Conservation (phyloP, 1,140 invertebrate genomes). For the Polyergus mexicanus region DNA sequence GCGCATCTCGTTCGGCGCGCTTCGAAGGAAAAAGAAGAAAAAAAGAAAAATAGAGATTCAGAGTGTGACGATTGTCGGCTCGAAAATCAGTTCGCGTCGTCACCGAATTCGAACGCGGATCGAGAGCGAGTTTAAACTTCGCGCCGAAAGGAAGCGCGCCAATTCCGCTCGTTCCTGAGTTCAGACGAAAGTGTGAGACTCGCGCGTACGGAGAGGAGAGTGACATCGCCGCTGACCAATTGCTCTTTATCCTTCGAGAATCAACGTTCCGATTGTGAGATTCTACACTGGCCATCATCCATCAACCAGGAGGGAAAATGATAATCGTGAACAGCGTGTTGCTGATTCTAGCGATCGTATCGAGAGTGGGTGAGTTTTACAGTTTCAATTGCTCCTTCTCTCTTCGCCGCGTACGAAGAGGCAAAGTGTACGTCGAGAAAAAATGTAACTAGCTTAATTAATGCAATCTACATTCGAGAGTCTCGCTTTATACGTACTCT, state of each 20-base stretch:
- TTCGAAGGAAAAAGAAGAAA: background rate
- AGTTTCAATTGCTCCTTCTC: background rate
- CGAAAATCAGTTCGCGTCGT: conserved; percentile 32
- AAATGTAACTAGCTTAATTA: background rate
- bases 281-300: background rate
- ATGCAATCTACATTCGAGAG: too few species aligned
- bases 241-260: background rate
- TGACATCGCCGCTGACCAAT: background rate
- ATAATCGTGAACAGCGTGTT: conserved; percentile 74
- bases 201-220: background rate
- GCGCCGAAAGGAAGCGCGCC: conserved; percentile 24
- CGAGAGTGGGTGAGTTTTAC: conserved; percentile 79
- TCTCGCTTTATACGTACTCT: too few species aligned
- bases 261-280: background rate
- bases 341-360: conserved; percentile 76
- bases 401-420: background rate
- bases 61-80: conserved; percentile 17
- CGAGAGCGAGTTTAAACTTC: conserved; percentile 14
- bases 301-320: conserved; percentile 65
- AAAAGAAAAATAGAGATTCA: background rate
- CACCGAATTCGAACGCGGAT: background rate
- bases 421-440: background rate
- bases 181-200: conserved; percentile 5
- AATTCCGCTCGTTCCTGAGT: conserved; percentile 36
- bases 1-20: conserved; percentile 7